Conservation (phyloP, 2,888 invertebrate genomes). For the Drosophila subsilvestris region DNA sequence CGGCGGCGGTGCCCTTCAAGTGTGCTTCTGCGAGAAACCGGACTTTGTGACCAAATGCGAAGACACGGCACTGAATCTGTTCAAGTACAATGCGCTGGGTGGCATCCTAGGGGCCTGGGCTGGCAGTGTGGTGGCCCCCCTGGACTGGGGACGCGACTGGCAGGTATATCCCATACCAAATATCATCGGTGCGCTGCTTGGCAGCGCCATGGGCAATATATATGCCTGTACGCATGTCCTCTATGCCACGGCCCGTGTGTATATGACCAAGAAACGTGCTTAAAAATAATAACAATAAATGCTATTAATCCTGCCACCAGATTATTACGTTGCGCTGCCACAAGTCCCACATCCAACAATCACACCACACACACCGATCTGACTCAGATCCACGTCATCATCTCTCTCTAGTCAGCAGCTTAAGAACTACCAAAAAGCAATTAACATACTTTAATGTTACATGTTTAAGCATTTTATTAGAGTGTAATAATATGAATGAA, state of each 20-base stretch:
- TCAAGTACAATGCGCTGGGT: conserved; percentile 83
- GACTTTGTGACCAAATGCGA: conserved; percentile 82
- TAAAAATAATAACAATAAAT: conserved; percentile 40
- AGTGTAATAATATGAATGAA: conserved; percentile 56
- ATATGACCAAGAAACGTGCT: conserved; percentile 80
- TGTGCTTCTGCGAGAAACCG: conserved; percentile 83
- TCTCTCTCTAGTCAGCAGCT: conserved; percentile 72
- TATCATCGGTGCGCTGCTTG: conserved; percentile 86
- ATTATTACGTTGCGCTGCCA: conserved; percentile 70
- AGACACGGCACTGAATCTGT: conserved; percentile 81
- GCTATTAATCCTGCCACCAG: conserved; percentile 65
- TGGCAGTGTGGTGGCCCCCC: conserved; percentile 91
- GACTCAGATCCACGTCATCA: conserved; percentile 29
- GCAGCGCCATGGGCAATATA: conserved; percentile 85
- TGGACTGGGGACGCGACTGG: conserved; percentile 95
- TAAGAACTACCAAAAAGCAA: conserved; percentile 72
- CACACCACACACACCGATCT: conserved; percentile 18
- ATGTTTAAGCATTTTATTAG: conserved; percentile 72
- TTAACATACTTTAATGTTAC: conserved; percentile 69
- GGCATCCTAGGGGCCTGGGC: conserved; percentile 90
- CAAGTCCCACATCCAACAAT: conserved; percentile 40
- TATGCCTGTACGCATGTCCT: conserved; percentile 82
- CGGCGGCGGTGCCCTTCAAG: conserved; percentile 82
- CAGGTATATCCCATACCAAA: conserved; percentile 90
- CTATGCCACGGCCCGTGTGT: conserved; percentile 81